Conservation (phyloP, 2,113 vertebrate species). For the Crotalus helleri region DNA sequence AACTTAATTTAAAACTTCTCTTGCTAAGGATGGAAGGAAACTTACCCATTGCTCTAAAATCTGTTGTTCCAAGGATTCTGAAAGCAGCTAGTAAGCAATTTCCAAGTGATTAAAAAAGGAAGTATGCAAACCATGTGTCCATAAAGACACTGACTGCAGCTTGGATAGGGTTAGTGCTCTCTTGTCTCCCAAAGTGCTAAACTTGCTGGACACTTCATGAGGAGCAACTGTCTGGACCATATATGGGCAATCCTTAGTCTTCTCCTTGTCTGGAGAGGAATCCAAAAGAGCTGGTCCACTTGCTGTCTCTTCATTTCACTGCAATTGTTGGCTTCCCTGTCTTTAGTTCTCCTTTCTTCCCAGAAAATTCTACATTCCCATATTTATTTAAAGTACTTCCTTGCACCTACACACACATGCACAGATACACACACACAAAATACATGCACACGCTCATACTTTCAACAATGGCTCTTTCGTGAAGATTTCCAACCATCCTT, state of each 20-base stretch:
- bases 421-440: neutral
- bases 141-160: fast-evolving
- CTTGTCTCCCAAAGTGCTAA: neutral
- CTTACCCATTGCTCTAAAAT: neutral
- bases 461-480: neutral
- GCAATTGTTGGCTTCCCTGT: neutral
- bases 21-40: neutral
- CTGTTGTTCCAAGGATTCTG: neutral
- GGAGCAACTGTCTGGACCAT: neutral
- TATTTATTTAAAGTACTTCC: neutral
- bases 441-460: neutral
- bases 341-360: neutral
- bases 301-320: neutral
- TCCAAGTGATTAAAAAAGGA: neutral
- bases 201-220: neutral
- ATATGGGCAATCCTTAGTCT: neutral
- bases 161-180: neutral
- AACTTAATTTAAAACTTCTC: neutral
- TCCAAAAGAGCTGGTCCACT: neutral
- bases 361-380: neutral
- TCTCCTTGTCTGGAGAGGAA: neutral
- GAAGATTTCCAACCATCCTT: neutral
- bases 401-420: fast-evolving
- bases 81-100: neutral
- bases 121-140: neutral